A percentile compares a stretch with the other conserved stretches of the same genome.
phyloP scores from a whole-genome alignment of 2,888 invertebrate genomes.

The Rhodophaea formosa region DNA sequence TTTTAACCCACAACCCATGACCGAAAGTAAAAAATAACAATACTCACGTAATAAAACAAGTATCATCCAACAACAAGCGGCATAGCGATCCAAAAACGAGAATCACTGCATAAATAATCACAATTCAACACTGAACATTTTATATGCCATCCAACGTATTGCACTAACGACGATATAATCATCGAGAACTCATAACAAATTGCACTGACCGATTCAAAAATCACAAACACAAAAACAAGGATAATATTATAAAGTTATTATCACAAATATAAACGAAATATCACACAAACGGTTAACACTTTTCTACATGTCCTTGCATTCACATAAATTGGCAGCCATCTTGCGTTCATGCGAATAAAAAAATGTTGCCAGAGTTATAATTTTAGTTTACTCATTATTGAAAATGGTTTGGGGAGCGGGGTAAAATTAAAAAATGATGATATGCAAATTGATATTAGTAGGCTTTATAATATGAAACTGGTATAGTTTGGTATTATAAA shows the following conservation, averaged over 20 bases:
- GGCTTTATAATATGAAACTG: too few relatives aligned
- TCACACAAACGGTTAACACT: constrained; percentile 70
- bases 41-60: constrained; percentile 68
- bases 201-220: constrained; percentile 61
- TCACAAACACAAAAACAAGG: constrained; percentile 61
- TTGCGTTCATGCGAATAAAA: constrained; percentile 69
- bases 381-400: constrained; percentile 25
- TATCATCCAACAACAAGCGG: constrained; percentile 77
- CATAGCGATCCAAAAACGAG: constrained; percentile 69
- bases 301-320: constrained; percentile 76
- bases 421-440: too few relatives aligned
- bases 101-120: constrained; percentile 78
- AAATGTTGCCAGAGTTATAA: constrained; percentile 50
- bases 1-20: constrained; percentile 32
- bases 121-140: constrained; percentile 77
- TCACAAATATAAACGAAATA: constrained; percentile 67
- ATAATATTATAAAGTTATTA: constrained; percentile 61
- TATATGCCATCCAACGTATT: constrained; percentile 67
- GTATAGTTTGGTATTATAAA: too few relatives aligned
- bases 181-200: constrained; percentile 71
- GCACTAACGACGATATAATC: constrained; percentile 69
- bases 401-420: not conserved
- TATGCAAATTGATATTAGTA: too few relatives aligned
- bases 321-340: constrained; percentile 80
- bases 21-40: constrained; percentile 35